A percentile compares a stretch with the other conserved stretches of the same genome.
phyloP scores from a whole-genome alignment of 2,888 invertebrate genomes.

The Nysson spinosus region DNA sequence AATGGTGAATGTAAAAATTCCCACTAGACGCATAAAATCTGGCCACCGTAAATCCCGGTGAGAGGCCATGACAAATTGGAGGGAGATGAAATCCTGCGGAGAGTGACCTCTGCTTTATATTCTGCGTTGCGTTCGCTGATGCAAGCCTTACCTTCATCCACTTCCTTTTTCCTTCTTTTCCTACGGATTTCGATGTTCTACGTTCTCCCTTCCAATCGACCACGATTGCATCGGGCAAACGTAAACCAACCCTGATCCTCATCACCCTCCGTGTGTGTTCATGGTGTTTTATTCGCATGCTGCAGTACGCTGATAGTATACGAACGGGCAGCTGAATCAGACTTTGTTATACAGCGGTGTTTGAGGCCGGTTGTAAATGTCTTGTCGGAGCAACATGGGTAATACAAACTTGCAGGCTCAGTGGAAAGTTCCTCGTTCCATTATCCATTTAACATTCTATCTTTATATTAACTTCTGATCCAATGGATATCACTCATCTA shows the following conservation, averaged over 20 bases:
- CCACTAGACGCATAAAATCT: conserved; percentile 50
- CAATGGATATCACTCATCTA: too few relatives aligned
- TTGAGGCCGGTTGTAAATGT: conserved; percentile 45
- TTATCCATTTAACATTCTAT: background rate
- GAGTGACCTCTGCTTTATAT: conserved; percentile 69
- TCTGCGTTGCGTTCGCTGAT: conserved; percentile 66
- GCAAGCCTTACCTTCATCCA: conserved; percentile 56
- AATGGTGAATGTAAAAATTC: conserved; percentile 36
- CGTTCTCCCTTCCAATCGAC: conserved; percentile 13
- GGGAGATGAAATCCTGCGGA: conserved; percentile 48
- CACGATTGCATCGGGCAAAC: conserved; percentile 35
- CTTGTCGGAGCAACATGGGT: conserved; percentile 40
- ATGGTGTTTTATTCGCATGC: conserved; percentile 50
- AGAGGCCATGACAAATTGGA: conserved; percentile 30
- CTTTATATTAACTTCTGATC: background rate
- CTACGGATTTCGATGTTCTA: conserved; percentile 14
- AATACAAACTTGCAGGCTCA: conserved; percentile 26
- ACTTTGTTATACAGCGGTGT: conserved; percentile 40
- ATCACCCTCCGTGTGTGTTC: conserved; percentile 36
- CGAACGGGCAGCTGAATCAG: conserved; percentile 52
- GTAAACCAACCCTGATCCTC: conserved; percentile 49
- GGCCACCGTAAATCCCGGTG: conserved; percentile 14
- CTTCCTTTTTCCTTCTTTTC: conserved; percentile 13
- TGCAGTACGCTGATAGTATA: conserved; percentile 16
- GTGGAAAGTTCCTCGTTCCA: conserved; percentile 8